A percentile compares a stretch with the other conserved stretches of the same genome.
phyloP scores from a whole-genome alignment of 2,113 vertebrate species.

The Ifrita kowaldi region DNA sequence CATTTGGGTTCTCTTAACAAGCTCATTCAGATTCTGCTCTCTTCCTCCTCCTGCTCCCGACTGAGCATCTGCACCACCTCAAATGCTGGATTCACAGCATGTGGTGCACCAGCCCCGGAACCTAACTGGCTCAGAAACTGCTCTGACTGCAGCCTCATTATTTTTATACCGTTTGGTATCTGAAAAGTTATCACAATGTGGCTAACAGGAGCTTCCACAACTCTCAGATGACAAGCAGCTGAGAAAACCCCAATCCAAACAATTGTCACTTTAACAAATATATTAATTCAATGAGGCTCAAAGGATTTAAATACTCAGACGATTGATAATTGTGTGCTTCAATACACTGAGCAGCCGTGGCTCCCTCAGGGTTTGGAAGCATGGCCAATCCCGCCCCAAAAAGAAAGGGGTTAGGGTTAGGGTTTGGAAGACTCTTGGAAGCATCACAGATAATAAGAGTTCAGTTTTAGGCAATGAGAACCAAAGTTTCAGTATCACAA shows the following conservation, averaged over 20 bases:
- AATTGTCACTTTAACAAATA: not conserved
- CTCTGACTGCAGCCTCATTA: not conserved
- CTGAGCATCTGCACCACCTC: not conserved
- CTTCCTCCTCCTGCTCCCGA: accelerated
- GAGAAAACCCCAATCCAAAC: not conserved
- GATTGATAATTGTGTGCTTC: not conserved
- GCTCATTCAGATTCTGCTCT: not conserved
- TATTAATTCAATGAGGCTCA: not conserved
- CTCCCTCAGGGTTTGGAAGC: not conserved
- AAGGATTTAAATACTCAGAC: not conserved
- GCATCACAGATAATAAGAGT: not conserved
- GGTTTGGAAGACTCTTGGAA: not conserved
- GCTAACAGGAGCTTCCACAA: not conserved
- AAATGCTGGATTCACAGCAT: not conserved
- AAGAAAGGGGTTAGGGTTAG: not conserved
- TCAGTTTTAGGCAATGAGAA: not conserved
- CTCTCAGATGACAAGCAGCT: not conserved
- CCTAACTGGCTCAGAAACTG: not conserved
- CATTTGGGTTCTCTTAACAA: not conserved
- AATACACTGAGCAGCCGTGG: not conserved
- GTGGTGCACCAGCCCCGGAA: not conserved
- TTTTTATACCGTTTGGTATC: not conserved
- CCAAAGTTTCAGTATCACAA: not conserved
- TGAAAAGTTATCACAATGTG: not conserved
- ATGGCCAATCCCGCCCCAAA: accelerated